Conservation (phyloP, 2,113 vertebrate species). For the Diphyllodes magnificus region DNA sequence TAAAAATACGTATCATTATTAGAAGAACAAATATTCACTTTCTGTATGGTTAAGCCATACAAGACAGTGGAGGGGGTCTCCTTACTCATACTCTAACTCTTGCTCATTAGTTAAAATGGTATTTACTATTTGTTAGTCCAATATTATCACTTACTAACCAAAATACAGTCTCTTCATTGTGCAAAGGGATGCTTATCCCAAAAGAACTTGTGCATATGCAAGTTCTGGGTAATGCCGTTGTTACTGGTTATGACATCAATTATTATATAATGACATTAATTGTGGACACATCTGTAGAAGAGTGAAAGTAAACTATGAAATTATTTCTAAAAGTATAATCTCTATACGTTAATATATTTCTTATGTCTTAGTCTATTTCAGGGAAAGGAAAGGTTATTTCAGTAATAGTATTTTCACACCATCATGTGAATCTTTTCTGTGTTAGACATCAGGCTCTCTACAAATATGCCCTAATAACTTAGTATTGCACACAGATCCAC, state of each 20-base stretch:
- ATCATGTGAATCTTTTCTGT: neutral
- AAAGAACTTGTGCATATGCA: neutral
- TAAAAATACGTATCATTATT: neutral
- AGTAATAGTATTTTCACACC: neutral
- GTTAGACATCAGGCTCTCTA: neutral
- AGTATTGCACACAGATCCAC: neutral
- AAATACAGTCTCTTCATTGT: neutral
- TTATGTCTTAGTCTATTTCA: neutral
- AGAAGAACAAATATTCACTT: neutral
- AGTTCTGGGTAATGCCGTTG: neutral
- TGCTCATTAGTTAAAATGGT: neutral
- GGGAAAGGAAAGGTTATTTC: neutral
- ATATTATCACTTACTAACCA: neutral
- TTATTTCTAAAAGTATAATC: neutral
- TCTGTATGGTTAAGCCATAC: neutral
- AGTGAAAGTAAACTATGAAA: neutral
- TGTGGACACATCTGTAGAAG: neutral
- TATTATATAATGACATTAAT: neutral
- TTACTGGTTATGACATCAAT: neutral
- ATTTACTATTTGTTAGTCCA: neutral
- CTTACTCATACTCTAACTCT: neutral
- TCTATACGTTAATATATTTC: neutral
- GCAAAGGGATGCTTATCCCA: neutral
- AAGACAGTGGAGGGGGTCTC: neutral
- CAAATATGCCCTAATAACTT: neutral